A percentile compares a stretch with the other conserved stretches of the same genome.
These are phyloP conservation scores for Pelosia muscerda DNA, from an alignment of 2,888 invertebrate genomes.

Conservation along the genomic window DNA sequence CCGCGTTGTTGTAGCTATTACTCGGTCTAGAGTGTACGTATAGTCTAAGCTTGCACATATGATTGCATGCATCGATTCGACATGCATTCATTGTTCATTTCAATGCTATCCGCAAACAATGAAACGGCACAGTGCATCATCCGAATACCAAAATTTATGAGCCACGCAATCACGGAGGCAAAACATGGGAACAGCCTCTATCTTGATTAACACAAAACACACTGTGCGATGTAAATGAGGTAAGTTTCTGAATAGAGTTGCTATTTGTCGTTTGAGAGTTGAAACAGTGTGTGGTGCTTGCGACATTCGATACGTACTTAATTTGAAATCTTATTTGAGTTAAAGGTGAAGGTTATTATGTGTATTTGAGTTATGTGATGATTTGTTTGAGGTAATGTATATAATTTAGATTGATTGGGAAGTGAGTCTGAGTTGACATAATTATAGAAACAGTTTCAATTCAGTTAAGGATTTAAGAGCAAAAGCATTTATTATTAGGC, in stretches of 20 bases:
- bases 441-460: no score
- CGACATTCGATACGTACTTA: background rate
- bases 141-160: constrained; percentile 8
- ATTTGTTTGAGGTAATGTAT: no score
- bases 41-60: no score
- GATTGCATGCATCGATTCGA: background rate
- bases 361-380: background rate
- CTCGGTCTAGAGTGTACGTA: no score
- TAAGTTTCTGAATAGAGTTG: background rate
- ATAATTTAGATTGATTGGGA: no score
- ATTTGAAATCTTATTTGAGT: background rate
- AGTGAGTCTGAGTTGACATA: no score
- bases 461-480: no score
- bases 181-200: background rate
- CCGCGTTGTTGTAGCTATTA: no score
- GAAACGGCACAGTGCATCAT: background rate
- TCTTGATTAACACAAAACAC: constrained; percentile 1
- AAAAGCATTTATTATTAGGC: no score
- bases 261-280: background rate
- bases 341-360: background rate
- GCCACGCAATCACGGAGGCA: background rate
- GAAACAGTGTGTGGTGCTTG: background rate
- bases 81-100: background rate
- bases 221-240: background rate
- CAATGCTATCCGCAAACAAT: background rate